Conservation (phyloP, 2,113 vertebrate genomes). For the Rhineura floridana region DNA sequence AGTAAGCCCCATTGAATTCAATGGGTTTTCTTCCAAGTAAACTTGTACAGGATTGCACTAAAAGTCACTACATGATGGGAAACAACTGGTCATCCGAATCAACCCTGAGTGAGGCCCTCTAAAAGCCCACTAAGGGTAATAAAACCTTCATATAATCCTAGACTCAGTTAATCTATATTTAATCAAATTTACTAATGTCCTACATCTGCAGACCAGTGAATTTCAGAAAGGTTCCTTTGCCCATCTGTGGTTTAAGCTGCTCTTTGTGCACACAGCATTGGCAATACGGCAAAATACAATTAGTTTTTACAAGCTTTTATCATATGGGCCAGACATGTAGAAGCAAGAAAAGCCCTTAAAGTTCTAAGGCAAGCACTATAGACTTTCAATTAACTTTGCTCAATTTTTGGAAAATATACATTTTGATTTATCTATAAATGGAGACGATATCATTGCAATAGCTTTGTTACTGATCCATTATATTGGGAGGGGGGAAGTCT, state of each 20-base stretch:
- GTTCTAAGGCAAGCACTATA: constrained; percentile 52
- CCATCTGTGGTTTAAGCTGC: constrained; percentile 70
- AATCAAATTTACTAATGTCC: constrained; percentile 62
- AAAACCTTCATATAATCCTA: constrained; percentile 26
- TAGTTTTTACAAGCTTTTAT: constrained; percentile 69
- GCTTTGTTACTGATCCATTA: constrained; percentile 60
- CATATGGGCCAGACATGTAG: constrained; percentile 58
- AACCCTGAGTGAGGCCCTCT: not conserved
- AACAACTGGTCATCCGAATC: not conserved
- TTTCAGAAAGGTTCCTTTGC: constrained; percentile 58
- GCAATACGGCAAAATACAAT: constrained; percentile 62
- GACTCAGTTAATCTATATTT: constrained; percentile 58
- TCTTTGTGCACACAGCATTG: constrained; percentile 56
- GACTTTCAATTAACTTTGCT: constrained; percentile 52
- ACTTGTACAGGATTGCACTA: not conserved
- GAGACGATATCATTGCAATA: constrained; percentile 52
- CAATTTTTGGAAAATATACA: constrained; percentile 58
- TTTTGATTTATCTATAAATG: constrained; percentile 61
- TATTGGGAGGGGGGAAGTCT: constrained; percentile 12
- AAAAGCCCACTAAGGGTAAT: constrained; percentile 53
- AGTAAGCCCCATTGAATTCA: not conserved
- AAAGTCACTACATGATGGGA: not conserved
- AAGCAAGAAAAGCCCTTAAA: constrained; percentile 48
- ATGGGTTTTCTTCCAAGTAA: not conserved
- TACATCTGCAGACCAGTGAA: constrained; percentile 73